phyloP scores from a whole-genome alignment of 1,140 invertebrate genomes.

The Drosophila fuyamai region DNA sequence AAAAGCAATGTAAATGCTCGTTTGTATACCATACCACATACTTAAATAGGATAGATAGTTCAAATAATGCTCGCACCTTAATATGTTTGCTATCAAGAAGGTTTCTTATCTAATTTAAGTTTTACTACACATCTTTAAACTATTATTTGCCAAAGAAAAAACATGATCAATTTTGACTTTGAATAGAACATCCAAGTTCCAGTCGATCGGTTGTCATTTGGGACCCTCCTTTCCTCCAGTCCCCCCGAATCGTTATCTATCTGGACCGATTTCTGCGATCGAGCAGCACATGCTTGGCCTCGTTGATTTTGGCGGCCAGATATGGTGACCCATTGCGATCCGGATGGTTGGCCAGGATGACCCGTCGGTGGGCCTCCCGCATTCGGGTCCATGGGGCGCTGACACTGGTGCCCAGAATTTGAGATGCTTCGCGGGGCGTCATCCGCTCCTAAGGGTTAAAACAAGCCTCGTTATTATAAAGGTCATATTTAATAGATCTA shows the following conservation, averaged over 20 bases:
- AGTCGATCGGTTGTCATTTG: neutral
- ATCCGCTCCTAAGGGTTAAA: neutral
- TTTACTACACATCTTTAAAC: neutral
- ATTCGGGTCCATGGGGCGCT: conserved; percentile 1
- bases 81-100: conserved; percentile 1
- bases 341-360: conserved; percentile 25
- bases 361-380: neutral
- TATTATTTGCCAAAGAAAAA: no score
- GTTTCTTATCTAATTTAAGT: neutral
- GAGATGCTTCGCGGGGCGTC: conserved; percentile 12
- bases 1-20: neutral
- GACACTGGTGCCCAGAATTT: conserved; percentile 16
- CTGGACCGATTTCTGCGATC: neutral
- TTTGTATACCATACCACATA: conserved; percentile 2
- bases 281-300: conserved; percentile 20
- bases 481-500: no score
- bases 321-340: conserved; percentile 24
- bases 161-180: neutral
- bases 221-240: neutral
- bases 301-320: conserved; percentile 15
- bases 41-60: conserved; percentile 1
- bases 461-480: no score
- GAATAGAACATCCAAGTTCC: neutral
- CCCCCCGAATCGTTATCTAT: neutral
- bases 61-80: neutral